A percentile compares a stretch with the other conserved stretches of the same genome.
Evolutionary conservation across 2,113 vertebrate genomes (phyloP).

Genomic region (Phylloscopus whistleri): DNA sequence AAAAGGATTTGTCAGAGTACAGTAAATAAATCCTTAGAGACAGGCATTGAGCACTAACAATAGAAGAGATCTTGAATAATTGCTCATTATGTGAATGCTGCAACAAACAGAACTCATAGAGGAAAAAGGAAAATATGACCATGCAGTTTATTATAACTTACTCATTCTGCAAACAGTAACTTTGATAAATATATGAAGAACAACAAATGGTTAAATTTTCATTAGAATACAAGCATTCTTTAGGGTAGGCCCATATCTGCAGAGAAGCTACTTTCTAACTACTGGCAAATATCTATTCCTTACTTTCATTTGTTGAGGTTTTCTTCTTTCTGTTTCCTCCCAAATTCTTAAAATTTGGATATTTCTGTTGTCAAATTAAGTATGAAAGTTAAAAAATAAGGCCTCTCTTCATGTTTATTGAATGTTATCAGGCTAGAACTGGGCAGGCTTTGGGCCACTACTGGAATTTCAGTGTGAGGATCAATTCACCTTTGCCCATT

Average conservation of each 20-base stretch:
- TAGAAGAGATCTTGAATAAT: background rate
- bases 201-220: background rate
- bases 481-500: background rate
- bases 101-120: background rate
- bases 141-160: background rate
- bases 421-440: background rate
- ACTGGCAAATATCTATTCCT: background rate
- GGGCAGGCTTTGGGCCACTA: background rate
- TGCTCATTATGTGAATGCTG: background rate
- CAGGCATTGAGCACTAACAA: background rate
- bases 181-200: background rate
- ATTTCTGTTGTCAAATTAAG: background rate
- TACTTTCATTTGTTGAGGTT: background rate
- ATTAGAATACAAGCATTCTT: background rate
- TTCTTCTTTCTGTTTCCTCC: background rate
- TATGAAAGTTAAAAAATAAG: background rate
- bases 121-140: background rate
- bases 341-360: background rate
- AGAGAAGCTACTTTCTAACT: background rate
- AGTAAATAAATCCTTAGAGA: background rate
- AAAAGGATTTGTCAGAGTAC: background rate
- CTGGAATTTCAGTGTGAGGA: background rate
- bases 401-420: background rate
- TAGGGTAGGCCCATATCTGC: background rate
- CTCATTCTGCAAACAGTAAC: background rate